Conservation (phyloP, 2,113 vertebrate genomes). For the Spizaetus ornatus region DNA sequence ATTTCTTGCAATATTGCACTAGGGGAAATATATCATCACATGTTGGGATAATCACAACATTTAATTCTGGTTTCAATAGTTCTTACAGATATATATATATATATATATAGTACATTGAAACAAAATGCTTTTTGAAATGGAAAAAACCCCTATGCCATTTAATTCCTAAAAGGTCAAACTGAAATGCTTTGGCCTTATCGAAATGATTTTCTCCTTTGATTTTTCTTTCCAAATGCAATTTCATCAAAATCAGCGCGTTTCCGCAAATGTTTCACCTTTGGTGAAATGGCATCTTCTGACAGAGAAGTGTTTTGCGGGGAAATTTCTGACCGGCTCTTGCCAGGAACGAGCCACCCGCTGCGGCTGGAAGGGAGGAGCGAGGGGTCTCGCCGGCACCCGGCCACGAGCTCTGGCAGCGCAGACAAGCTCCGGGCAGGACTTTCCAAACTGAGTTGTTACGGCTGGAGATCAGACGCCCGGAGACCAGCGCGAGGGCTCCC, state of each 20-base stretch:
- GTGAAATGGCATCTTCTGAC: constrained; percentile 46
- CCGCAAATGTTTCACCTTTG: constrained; percentile 57
- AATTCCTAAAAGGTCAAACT: constrained; percentile 61
- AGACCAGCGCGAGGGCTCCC: background rate
- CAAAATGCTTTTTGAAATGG: constrained; percentile 39
- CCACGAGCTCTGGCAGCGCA: accelerated
- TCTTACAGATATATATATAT: background rate
- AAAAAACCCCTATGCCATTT: constrained; percentile 23
- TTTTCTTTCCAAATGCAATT: constrained; percentile 68
- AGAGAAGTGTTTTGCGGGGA: background rate
- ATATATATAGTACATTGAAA: background rate
- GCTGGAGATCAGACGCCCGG: background rate
- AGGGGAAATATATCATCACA: background rate
- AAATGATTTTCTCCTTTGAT: constrained; percentile 63
- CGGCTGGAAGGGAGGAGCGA: background rate
- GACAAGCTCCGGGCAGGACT: background rate
- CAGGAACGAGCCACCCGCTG: accelerated
- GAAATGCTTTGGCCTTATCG: constrained; percentile 65
- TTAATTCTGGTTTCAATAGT: background rate
- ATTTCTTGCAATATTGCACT: background rate
- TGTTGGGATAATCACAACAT: constrained; percentile 14
- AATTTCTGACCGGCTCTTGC: background rate
- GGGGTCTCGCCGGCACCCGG: background rate
- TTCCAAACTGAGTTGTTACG: accelerated
- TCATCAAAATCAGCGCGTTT: constrained; percentile 24